phyloP scores from a whole-genome alignment of 2,797 vertebrate species.

The Lepilemur ruficaudatus region DNA sequence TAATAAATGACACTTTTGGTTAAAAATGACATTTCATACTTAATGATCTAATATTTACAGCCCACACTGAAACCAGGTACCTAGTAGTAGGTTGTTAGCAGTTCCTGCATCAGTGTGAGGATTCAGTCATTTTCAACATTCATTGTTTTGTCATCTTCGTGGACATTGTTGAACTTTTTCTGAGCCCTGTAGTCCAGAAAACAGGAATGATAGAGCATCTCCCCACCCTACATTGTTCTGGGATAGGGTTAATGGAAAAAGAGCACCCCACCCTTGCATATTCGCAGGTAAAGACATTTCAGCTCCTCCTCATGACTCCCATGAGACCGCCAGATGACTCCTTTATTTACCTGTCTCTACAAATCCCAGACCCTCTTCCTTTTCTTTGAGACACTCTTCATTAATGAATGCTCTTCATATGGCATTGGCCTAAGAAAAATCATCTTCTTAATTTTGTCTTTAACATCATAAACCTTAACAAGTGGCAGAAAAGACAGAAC shows the following conservation, averaged over 20 bases:
- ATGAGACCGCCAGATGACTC: neutral
- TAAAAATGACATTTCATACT: no score
- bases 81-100: neutral
- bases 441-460: neutral
- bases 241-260: neutral
- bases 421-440: neutral
- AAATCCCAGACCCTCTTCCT: neutral
- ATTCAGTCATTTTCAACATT: neutral
- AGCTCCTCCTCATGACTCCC: accelerated
- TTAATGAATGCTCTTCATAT: neutral
- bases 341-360: neutral
- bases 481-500: neutral
- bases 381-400: neutral
- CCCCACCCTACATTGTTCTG: neutral
- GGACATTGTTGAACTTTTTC: neutral
- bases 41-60: no score
- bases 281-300: neutral
- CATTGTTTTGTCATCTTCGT: neutral
- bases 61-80: neutral
- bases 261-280: neutral
- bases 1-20: no score
- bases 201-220: neutral
- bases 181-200: neutral
- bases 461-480: neutral
- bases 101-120: neutral